Evolutionary conservation across 1,140 invertebrate species (phyloP).

Genomic region (Charaxes varanes): DNA sequence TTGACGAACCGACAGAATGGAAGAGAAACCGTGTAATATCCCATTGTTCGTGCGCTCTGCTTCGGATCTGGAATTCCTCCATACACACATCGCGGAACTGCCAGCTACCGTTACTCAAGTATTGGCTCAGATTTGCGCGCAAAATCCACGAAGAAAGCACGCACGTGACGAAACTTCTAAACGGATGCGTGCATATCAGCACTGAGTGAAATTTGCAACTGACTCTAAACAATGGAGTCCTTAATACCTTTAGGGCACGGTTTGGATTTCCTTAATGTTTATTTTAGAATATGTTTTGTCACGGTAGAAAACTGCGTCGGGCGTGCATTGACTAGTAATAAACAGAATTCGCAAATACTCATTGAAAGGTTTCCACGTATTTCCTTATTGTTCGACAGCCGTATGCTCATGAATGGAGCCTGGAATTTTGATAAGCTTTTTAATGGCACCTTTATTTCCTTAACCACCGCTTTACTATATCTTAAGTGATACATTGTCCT

Average conservation of each 20-base stretch:
- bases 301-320: conserved; percentile 51
- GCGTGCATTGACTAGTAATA: conserved; percentile 52
- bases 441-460: conserved; percentile 31
- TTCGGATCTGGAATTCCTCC: conserved; percentile 28
- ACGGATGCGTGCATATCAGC: conserved; percentile 40
- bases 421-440: conserved; percentile 57
- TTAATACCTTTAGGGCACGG: conserved; percentile 35
- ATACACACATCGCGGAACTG: conserved; percentile 46
- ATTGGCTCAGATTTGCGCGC: conserved; percentile 62
- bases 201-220: conserved; percentile 26
- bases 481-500: conserved; percentile 1
- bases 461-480: conserved; percentile 15
- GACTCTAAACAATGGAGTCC: conserved; percentile 24
- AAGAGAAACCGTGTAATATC: conserved; percentile 23
- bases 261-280: conserved; percentile 26
- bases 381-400: conserved; percentile 60
- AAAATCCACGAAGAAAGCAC: conserved; percentile 69
- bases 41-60: conserved; percentile 19
- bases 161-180: conserved; percentile 57
- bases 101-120: conserved; percentile 59
- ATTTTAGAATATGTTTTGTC: conserved; percentile 22
- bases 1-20: conserved; percentile 10
- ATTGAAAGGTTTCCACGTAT: conserved; percentile 65
- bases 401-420: conserved; percentile 53
- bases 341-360: conserved; percentile 57